Conservation (phyloP, 1,140 invertebrate genomes). For the Drosophila cardini region DNA sequence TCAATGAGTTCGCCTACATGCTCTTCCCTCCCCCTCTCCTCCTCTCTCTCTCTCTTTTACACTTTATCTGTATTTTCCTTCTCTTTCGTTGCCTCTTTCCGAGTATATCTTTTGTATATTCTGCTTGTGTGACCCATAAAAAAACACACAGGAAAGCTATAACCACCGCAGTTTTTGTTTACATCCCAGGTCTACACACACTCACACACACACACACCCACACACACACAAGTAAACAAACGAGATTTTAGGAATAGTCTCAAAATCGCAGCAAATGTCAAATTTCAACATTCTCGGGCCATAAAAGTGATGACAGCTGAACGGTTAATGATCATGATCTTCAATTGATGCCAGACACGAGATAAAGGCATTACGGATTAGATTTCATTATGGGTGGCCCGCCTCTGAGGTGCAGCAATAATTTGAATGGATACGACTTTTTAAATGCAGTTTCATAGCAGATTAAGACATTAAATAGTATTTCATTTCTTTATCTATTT, state of each 20-base stretch:
- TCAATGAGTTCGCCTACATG: slow-evolving; percentile 53
- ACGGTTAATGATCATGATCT: slow-evolving; percentile 24
- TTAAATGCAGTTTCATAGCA: too few relatives aligned
- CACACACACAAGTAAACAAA: slow-evolving; percentile 13
- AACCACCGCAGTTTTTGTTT: slow-evolving; percentile 53
- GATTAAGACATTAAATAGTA: too few relatives aligned
- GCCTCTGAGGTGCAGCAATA: too few relatives aligned
- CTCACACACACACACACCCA: slow-evolving; percentile 17
- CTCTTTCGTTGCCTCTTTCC: neutral
- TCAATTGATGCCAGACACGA: neutral
- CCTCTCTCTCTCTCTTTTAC: neutral
- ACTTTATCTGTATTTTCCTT: neutral
- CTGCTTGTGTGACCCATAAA: slow-evolving; percentile 53
- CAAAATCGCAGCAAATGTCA: slow-evolving; percentile 47
- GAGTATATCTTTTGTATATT: neutral
- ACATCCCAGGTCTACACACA: slow-evolving; percentile 32
- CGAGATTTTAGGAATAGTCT: slow-evolving; percentile 17
- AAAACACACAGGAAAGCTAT: slow-evolving; percentile 36
- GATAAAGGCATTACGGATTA: slow-evolving; percentile 41
- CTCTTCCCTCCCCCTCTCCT: neutral
- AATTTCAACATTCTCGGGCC: slow-evolving; percentile 46
- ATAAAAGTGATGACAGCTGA: slow-evolving; percentile 42
- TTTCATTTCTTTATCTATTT: too few relatives aligned
- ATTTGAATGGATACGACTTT: too few relatives aligned
- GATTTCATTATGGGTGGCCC: slow-evolving; percentile 20